These are phyloP conservation scores for Heteromormyrus szaboi DNA, from an alignment of 2,797 vertebrate species.

Conservation along the genomic window DNA sequence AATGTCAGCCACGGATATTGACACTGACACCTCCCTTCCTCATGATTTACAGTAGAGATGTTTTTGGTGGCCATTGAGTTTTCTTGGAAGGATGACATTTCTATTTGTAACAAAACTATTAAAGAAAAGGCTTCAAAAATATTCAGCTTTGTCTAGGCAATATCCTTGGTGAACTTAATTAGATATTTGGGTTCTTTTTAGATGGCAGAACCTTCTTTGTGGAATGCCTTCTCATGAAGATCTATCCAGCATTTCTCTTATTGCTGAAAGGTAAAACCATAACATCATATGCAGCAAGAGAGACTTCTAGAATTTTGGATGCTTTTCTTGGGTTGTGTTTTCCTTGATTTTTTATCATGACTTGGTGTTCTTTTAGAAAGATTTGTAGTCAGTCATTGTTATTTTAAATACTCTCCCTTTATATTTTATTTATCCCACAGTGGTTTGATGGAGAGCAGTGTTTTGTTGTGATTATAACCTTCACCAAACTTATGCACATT, in stretches of 20 bases:
- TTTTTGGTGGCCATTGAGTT: background rate
- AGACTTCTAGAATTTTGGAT: background rate
- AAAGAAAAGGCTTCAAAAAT: background rate
- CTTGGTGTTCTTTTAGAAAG: background rate
- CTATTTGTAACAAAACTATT: background rate
- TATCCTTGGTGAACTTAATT: background rate
- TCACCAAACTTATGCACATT: background rate
- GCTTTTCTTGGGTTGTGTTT: background rate
- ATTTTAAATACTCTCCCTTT: background rate
- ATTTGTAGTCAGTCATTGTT: background rate
- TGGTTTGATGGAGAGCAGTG: background rate
- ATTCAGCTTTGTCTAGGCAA: background rate
- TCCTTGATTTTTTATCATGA: background rate
- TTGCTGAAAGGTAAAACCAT: background rate
- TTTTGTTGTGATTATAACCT: background rate
- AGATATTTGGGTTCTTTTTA: background rate
- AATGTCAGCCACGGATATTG: background rate
- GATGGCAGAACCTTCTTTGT: background rate
- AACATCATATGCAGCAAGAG: background rate
- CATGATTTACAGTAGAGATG: background rate
- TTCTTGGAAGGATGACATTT: background rate
- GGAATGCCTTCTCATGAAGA: background rate
- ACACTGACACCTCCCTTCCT: background rate
- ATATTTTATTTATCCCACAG: background rate
- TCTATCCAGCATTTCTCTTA: background rate